phyloP scores from a whole-genome alignment of 2,113 vertebrate species.

The Dipodomys merriami region DNA sequence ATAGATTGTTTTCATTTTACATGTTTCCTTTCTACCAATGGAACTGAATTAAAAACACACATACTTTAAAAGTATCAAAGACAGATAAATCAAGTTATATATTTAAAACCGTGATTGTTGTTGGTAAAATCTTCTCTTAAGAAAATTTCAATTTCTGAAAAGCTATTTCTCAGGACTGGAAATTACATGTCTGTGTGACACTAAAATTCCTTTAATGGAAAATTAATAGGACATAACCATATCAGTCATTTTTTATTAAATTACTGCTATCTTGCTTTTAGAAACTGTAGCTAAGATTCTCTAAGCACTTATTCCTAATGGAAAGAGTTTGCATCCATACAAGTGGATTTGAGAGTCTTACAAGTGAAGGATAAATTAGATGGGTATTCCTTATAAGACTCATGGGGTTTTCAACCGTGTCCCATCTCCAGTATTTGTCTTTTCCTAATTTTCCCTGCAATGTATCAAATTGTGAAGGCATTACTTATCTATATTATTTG shows the following conservation, averaged over 20 bases:
- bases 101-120: neutral
- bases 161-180: constrained; percentile 24
- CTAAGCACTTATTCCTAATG: constrained; percentile 33
- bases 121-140: constrained; percentile 41
- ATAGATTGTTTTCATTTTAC: neutral
- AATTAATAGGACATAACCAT: neutral
- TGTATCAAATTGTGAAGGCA: constrained; percentile 56
- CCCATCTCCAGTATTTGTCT: constrained; percentile 63
- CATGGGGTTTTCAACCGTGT: constrained; percentile 28
- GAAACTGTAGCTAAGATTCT: neutral
- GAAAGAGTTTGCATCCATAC: neutral
- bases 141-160: constrained; percentile 55
- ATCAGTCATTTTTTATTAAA: constrained; percentile 21
- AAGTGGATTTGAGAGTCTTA: constrained; percentile 17
- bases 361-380: neutral
- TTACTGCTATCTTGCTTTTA: constrained; percentile 34
- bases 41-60: constrained; percentile 3
- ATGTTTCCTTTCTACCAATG: neutral
- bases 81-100: neutral
- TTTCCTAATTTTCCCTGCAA: constrained; percentile 61
- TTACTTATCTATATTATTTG: constrained; percentile 55
- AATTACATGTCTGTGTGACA: constrained; percentile 38
- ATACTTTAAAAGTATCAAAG: constrained; percentile 34
- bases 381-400: constrained; percentile 53
- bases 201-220: constrained; percentile 56